Base-by-base conservation (phyloP, 1,140 invertebrate genomes). In the Brachionus rubens region DNA sequence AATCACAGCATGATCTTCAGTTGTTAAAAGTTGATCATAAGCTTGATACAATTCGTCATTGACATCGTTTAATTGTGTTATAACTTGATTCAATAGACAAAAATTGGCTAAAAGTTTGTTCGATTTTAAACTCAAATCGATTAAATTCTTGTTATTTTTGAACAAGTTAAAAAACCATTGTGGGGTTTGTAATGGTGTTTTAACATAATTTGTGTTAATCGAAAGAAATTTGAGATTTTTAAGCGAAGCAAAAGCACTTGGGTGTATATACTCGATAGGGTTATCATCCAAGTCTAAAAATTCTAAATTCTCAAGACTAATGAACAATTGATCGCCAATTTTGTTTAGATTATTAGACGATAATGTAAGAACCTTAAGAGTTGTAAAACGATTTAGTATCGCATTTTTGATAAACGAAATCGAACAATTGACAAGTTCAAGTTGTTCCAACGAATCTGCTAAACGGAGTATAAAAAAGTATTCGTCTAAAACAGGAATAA, bases 371-470 rank as follows among this genome's bases (percentile, higher is more conserved):
- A 43, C 41, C 41, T 65, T 65, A 12, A 65, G 10, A 21, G 21
- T 43, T 43, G 24, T 65, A 28, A 43, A 65, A 43, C 43, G 41
- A 9, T 43, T 43, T 16, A 65, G 43, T 24, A 43, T 41, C 30
- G 41, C 21, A 24, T 41, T 24, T 28, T 43, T 65, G 26, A 65
- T 65, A 43, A 14, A 12, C 41, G 19, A 12, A 9, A 65, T 21
- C 12, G 59, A 65, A 12, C 59, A 65, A 65, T 43, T 65, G 1
- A 65, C 24, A 24, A 65, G 21, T 65, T 65, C 59, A 3, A 65
- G 12, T 14, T 65, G 59, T 36, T 65, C 59, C 6, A 65, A 19
- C 24, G 33, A 65, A 10, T 43, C 24, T 43, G 43, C 12, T n/a
- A 65, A n/a, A 24, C 19, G 33, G 43, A 65, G 43, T 10, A 65